phyloP scores from a whole-genome alignment of 2,888 invertebrate species.

The Mallateleia sp. region DNA sequence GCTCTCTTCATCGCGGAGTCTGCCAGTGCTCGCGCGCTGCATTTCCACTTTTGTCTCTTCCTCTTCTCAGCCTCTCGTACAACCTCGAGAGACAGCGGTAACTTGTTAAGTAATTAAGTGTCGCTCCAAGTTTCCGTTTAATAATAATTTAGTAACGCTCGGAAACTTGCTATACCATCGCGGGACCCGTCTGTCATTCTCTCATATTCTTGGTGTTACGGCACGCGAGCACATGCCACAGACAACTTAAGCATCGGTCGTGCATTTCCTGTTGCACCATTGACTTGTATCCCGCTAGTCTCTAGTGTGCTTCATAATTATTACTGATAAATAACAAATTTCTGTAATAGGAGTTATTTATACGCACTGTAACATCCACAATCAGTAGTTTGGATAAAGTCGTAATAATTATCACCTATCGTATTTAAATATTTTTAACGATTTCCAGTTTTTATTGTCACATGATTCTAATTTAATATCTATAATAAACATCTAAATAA shows the following conservation, averaged over 20 bases:
- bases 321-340: constrained; percentile 22
- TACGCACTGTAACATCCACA: too few relatives aligned
- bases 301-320: constrained; percentile 15
- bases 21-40: constrained; percentile 60
- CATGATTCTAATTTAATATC: too few relatives aligned
- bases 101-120: constrained; percentile 88
- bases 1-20: constrained; percentile 61
- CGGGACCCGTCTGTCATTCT: constrained; percentile 81
- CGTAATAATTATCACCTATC: too few relatives aligned
- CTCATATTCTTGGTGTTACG: constrained; percentile 64
- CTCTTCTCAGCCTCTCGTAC: constrained; percentile 73
- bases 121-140: constrained; percentile 86
- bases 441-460: too few relatives aligned
- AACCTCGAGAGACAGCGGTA: constrained; percentile 83
- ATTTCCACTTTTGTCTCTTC: constrained; percentile 77
- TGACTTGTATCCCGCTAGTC: constrained; percentile 18
- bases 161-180: constrained; percentile 81
- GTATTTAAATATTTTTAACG: too few relatives aligned
- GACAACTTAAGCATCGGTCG: constrained; percentile 47
- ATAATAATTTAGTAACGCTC: constrained; percentile 87
- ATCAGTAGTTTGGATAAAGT: too few relatives aligned
- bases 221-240: constrained; percentile 51
- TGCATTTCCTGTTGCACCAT: constrained; percentile 51
- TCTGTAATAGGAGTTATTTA: too few relatives aligned
- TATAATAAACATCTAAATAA: too few relatives aligned